Base-by-base conservation (phyloP, 2,797 vertebrate species). In the Labroides dimidiatus region DNA sequence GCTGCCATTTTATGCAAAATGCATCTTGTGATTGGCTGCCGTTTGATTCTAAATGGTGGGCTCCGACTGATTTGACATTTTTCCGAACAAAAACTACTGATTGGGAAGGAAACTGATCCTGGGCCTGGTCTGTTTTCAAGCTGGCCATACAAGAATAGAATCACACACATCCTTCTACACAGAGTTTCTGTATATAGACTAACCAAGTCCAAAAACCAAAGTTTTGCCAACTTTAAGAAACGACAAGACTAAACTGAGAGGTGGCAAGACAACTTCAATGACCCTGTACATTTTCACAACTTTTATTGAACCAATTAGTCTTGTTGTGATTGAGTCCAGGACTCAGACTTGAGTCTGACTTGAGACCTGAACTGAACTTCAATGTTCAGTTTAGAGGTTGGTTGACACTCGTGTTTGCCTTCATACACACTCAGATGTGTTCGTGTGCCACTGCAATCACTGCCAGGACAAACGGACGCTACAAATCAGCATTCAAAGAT, bases 11-110 rank as follows among this genome's bases (percentile, higher is more conserved):
- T 65, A 77, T 60, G 44, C 23, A 11, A 72, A 78, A 75, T 45
- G 48, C 52, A 50, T 66, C 19, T 50, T 65, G 63, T 84, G 88
- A 90, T 84, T 82, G 76, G 84, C 41, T 67, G 74, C 64, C 61
- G 67, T 69, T 81, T 84, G 44, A 64, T 72, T 77, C 47, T 66
- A 72, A 85, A 77, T 55, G 48, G 76, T 47, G 17, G 47, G 56
- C 60, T 45, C 63, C 48, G 60, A 73, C 75, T 55, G 69, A 43
- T 72, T 67, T 51, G 67, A 65, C 72, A 78, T 89, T 82, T 37
- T 43, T 66, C 64, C 57, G 73, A 84, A 89, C 82, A 90, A 89
- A 77, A 78, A 79, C 20, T 60, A 23, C 81, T 90, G 87, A 90
- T 90, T 90, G 87, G 73, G 66, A 47, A 75, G 58, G 24, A 49